Conservation (phyloP, 2,888 invertebrate genomes). For the Meliscaeva auricollis region DNA sequence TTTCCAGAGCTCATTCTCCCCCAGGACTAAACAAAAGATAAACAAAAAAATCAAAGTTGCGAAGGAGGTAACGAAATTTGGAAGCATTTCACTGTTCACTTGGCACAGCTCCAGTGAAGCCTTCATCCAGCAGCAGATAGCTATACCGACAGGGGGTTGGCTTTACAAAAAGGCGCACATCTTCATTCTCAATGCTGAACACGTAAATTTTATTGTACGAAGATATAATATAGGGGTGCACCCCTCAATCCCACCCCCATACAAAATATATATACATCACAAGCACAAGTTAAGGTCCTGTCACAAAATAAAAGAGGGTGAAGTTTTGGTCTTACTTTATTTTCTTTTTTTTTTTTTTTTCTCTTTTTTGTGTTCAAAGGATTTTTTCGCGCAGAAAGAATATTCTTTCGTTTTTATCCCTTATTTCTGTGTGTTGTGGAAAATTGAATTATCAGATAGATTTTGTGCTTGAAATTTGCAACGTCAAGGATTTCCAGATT, state of each 20-base stretch:
- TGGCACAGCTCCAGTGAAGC: constrained; percentile 74
- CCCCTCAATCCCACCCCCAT: constrained; percentile 11
- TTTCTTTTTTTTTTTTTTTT: no score
- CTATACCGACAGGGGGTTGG: constrained; percentile 60
- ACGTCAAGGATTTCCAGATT: constrained; percentile 72
- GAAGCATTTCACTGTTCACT: constrained; percentile 78
- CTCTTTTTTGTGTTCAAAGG: constrained; percentile 63
- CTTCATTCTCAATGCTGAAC: constrained; percentile 80
- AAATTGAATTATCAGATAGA: constrained; percentile 75
- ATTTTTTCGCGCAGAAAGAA: constrained; percentile 66
- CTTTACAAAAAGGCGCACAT: constrained; percentile 64
- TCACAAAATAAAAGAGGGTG: constrained; percentile 24
- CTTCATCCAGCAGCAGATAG: neutral
- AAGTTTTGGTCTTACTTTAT: constrained; percentile 14
- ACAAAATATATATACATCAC: neutral
- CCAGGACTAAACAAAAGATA: constrained; percentile 81
- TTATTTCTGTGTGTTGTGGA: constrained; percentile 55
- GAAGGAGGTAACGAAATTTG: constrained; percentile 79
- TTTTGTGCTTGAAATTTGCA: constrained; percentile 73
- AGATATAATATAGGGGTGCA: constrained; percentile 58
- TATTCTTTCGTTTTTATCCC: constrained; percentile 36
- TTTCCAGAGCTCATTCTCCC: constrained; percentile 53
- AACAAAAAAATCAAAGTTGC: constrained; percentile 84
- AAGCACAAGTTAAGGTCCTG: constrained; percentile 39
- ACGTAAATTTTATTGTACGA: constrained; percentile 83